Base-by-base conservation (phyloP, 2,888 invertebrate species). In the Sminthurinus aureus region DNA sequence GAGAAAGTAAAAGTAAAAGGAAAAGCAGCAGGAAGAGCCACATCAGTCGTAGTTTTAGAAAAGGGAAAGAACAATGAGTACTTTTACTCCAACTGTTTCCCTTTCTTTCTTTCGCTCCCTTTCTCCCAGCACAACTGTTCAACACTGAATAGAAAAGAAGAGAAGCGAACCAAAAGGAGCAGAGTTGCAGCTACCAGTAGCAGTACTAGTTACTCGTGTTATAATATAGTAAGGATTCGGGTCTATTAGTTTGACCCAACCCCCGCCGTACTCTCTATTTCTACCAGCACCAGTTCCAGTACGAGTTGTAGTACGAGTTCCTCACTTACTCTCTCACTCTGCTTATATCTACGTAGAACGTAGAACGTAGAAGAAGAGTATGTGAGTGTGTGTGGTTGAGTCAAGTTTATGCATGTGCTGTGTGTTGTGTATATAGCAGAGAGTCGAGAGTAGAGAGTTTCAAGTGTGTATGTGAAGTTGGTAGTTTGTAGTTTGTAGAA, bases 171-270 rank as follows among this genome's bases (percentile, higher is more conserved):
- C 38, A 38, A 38, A 1, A 38, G 6, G 38, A 38, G 38, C 38
- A 38, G 38, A 38, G 38, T 4, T 6, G 6, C 38, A 38, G 38
- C 38, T 4, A 38, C 38, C 18, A 58, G 9, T 2, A 6, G 58
- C 13, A n/a, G n/a, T 15, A 58, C 58, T 58, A n/a, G 58, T 9
- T 58, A 13, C 58, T 58, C 2, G 58, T 58, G 9, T 13, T 58
- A 58, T 13, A 15, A 58, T 58, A 58, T 58, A 58, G 58, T 58
- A 9, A 58, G 18, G 58, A 58, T 58, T 58, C 58, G 58, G 58
- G 58, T 58, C 58, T 58, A 58, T 58, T 58, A 58, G 58, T 58
- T 58, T 58, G 58, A 58, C 58, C 58, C 58, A 58, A 58, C 58
- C 58, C 38, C 58, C 58, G 58, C 9, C 58, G 58, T 58, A 38